Evolutionary conservation across 1,140 invertebrate genomes (phyloP).

Genomic region (Aphis gossypii): DNA sequence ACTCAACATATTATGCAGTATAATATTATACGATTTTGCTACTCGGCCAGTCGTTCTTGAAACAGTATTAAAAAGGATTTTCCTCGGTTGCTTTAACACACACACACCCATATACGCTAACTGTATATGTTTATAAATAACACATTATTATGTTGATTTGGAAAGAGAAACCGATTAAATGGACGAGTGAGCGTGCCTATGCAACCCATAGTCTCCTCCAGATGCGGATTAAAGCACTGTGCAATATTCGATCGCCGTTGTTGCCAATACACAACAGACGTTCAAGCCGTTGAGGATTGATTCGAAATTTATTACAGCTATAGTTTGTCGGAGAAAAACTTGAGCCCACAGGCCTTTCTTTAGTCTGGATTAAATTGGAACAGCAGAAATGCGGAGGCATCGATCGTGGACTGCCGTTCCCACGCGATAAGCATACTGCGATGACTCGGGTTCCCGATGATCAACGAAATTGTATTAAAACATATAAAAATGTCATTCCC

Average conservation of each 20-base stretch:
- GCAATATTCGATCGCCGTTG: neutral
- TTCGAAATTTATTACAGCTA: neutral
- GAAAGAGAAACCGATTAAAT: neutral
- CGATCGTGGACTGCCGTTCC: neutral
- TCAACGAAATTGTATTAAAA: neutral
- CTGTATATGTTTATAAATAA: neutral
- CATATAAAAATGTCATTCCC: conserved; percentile 1
- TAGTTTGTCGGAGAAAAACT: neutral
- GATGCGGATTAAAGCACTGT: neutral
- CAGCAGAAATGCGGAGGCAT: neutral
- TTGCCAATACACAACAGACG: neutral
- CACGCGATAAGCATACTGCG: neutral
- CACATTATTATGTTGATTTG: neutral
- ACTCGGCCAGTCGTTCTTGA: neutral
- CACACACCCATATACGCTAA: neutral
- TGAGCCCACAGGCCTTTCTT: neutral
- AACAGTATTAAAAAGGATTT: neutral
- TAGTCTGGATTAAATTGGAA: neutral
- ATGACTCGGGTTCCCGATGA: neutral
- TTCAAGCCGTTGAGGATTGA: neutral
- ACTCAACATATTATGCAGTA: neutral
- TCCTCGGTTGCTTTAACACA: neutral
- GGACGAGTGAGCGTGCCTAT: neutral
- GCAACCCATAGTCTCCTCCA: neutral
- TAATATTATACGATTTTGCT: neutral